These are phyloP conservation scores for Nymphalis c-album DNA, from an alignment of 2,888 invertebrate species.

Conservation along the genomic window DNA sequence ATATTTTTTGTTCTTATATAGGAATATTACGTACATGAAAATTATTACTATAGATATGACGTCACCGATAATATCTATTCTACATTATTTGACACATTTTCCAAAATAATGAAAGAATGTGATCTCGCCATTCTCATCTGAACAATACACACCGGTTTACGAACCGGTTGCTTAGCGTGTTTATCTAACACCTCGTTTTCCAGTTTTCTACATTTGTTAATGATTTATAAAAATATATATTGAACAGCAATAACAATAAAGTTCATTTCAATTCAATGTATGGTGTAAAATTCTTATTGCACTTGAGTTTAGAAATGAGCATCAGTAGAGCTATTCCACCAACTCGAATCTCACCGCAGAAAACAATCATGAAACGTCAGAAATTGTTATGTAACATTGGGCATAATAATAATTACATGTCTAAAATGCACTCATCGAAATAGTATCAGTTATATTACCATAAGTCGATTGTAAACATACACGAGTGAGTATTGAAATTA, in stretches of 20 bases:
- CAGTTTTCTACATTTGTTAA: not conserved
- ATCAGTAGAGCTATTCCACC: too few species aligned
- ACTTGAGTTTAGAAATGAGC: not conserved
- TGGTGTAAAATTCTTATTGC: not conserved
- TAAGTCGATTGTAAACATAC: too few species aligned
- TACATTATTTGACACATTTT: not conserved
- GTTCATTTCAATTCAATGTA: conserved; percentile 6
- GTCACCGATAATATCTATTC: not conserved
- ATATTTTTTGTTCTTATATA: too few species aligned
- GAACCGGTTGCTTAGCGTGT: not conserved
- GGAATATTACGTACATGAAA: not conserved
- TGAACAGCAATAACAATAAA: not conserved
- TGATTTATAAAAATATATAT: not conserved
- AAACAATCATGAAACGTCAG: too few species aligned
- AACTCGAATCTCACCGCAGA: too few species aligned
- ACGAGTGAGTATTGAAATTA: too few species aligned
- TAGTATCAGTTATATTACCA: too few species aligned
- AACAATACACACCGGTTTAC: not conserved
- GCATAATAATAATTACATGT: too few species aligned
- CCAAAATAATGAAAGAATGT: not conserved
- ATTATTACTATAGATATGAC: not conserved
- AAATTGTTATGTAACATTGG: too few species aligned
- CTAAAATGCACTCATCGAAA: too few species aligned
- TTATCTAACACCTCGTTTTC: not conserved
- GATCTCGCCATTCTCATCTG: not conserved